Evolutionary conservation across 53 echinoderm and acorn worm species (phyloP).

Genomic region (Holothuria leucospilota): DNA sequence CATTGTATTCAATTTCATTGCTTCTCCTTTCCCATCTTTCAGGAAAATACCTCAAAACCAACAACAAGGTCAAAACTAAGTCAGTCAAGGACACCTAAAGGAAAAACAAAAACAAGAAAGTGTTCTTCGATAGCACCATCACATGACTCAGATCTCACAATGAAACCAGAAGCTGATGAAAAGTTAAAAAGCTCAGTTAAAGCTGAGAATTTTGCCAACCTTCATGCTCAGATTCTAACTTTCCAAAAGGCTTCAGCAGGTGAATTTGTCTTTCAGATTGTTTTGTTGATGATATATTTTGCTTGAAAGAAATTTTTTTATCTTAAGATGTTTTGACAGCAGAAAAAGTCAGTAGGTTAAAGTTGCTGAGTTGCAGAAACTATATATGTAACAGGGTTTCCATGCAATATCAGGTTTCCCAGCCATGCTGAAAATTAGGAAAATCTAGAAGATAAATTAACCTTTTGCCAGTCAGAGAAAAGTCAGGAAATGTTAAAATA

Average conservation of each 20-base stretch:
- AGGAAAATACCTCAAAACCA: slow-evolving; percentile 93
- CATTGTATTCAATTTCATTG: no score
- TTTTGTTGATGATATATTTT: no score
- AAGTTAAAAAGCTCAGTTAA: slow-evolving; percentile 57
- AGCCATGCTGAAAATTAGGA: no score
- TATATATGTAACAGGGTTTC: no score
- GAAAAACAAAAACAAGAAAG: slow-evolving; percentile 73
- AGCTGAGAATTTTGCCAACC: slow-evolving; percentile 57
- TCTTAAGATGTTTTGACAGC: no score
- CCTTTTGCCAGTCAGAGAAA: no score
- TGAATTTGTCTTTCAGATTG: slow-evolving; percentile 23
- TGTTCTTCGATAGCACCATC: slow-evolving; percentile 84
- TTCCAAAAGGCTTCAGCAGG: slow-evolving; percentile 97
- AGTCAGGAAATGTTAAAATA: no score
- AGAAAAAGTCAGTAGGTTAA: no score
- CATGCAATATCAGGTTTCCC: no score
- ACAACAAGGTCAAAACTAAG: slow-evolving; percentile 75
- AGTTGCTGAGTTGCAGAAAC: no score
- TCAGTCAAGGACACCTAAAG: slow-evolving; percentile 77
- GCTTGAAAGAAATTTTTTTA: no score
- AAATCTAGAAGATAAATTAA: no score
- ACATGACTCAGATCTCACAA: slow-evolving; percentile 78
- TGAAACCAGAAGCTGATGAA: slow-evolving; percentile 82
- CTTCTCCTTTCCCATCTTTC: background rate
- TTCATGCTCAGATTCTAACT: slow-evolving; percentile 82